Percentiles rank a stretch among this genome's conserved stretches.
Conservation (phyloP, 2,797 vertebrate species). For the Neomorphus geoffroyi region DNA sequence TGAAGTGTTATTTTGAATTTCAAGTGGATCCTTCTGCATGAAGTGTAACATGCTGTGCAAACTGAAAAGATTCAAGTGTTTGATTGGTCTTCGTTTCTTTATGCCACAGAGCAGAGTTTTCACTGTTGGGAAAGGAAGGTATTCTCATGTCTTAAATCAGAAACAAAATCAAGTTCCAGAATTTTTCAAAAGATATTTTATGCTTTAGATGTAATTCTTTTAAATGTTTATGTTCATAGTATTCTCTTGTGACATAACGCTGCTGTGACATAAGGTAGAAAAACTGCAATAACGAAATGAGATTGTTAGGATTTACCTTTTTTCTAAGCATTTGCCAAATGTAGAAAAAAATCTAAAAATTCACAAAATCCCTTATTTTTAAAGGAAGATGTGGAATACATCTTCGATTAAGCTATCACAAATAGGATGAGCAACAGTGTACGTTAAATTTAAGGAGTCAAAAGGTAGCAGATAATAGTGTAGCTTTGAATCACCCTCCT, state of each 20-base stretch:
- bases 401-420: background rate
- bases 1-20: slow-evolving; percentile 24
- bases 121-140: background rate
- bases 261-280: background rate
- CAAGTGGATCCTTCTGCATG: background rate
- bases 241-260: background rate
- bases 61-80: background rate
- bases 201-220: background rate
- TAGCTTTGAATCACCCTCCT: background rate
- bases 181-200: background rate
- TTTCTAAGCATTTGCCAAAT: background rate
- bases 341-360: background rate
- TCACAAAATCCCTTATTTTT: background rate
- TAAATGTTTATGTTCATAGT: background rate
- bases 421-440: background rate
- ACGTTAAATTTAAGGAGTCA: background rate
- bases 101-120: background rate
- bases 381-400: background rate
- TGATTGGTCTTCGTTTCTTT: background rate
- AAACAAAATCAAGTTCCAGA: background rate
- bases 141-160: background rate
- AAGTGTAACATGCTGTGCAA: background rate
- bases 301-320: background rate
- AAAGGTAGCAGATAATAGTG: background rate
- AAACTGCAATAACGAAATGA: background rate